A percentile compares a stretch with the other conserved stretches of the same genome.
Evolutionary conservation across 2,797 vertebrate species (phyloP).

Genomic region (Margarornis squamiger): DNA sequence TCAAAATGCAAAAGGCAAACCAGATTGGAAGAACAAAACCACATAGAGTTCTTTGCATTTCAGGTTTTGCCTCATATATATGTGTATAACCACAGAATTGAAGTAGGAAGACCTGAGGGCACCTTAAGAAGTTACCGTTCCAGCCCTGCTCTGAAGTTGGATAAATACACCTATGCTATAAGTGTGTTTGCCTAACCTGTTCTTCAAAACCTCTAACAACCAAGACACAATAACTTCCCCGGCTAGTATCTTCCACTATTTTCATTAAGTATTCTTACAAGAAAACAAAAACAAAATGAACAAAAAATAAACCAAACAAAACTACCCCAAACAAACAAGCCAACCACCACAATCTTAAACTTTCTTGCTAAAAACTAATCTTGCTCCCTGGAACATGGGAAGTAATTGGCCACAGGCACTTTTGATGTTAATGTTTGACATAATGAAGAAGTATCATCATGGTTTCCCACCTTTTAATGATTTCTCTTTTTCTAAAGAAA

Average conservation of each 20-base stretch:
- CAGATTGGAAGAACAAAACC: slow-evolving; percentile 21
- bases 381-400: background rate
- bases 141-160: background rate
- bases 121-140: background rate
- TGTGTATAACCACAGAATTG: background rate
- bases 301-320: background rate
- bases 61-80: background rate
- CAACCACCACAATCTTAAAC: background rate
- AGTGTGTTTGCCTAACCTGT: slow-evolving; percentile 20
- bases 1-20: background rate
- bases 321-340: background rate
- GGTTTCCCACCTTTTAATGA: background rate
- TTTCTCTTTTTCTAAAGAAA: background rate
- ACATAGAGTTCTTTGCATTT: accelerated
- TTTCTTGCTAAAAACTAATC: background rate
- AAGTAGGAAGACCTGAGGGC: background rate
- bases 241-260: background rate
- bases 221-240: background rate
- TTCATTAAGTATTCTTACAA: background rate
- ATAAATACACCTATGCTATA: background rate
- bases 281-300: background rate
- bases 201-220: slow-evolving; percentile 4
- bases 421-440: background rate
- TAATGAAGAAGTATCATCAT: background rate
- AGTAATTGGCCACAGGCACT: background rate